Conservation (phyloP, 2,888 invertebrate species). For the Athalia rosae region DNA sequence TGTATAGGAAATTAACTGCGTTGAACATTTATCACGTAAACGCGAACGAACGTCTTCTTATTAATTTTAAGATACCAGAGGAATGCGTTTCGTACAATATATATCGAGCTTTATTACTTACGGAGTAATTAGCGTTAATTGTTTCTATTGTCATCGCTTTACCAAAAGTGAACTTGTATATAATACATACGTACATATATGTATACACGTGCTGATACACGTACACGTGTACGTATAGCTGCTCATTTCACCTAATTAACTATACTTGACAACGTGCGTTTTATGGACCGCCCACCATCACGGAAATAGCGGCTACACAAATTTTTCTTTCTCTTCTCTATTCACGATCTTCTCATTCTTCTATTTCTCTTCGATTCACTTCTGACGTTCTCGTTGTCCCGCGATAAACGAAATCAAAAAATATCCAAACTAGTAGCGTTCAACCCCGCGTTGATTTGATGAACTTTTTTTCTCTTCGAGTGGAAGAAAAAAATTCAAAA, state of each 20-base stretch:
- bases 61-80: too few species aligned
- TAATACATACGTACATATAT: not conserved
- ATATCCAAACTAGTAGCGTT: too few species aligned
- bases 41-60: too few species aligned
- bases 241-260: not conserved
- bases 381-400: not conserved
- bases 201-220: not conserved
- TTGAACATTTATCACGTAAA: too few species aligned
- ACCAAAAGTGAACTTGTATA: not conserved
- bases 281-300: not conserved
- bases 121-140: not conserved
- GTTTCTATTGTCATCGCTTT: not conserved
- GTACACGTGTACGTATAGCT: not conserved
- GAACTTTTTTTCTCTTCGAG: too few species aligned
- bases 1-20: not conserved
- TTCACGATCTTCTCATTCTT: not conserved
- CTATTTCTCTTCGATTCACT: not conserved
- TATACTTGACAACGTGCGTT: not conserved
- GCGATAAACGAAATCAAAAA: not conserved
- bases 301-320: not conserved
- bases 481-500: too few species aligned
- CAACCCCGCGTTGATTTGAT: too few species aligned
- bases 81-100: too few species aligned
- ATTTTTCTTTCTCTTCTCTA: not conserved
- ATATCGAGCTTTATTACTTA: not conserved